Evolutionary conservation across 2,113 vertebrate genomes (phyloP), one percentile per base, ranked within the genome.

Genomic region (Donacobius atricapilla): DNA sequence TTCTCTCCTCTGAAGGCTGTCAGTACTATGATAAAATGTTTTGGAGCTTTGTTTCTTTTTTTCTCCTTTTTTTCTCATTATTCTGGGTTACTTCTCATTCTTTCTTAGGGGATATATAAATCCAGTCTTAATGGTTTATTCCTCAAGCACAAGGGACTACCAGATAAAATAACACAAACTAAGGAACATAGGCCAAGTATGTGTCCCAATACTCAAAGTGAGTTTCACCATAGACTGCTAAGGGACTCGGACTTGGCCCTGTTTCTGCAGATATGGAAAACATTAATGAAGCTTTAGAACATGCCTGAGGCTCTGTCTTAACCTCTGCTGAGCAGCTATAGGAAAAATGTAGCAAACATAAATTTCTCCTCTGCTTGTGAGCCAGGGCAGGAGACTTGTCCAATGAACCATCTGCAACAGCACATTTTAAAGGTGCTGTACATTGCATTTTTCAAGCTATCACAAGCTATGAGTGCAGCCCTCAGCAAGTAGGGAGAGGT

Each of bases 261-360:
- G 4, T 76, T 94, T 96, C 88, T 89, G 48, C 45, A 96, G 90
- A 86, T 85, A 53, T 56, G 85, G 73, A 95, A 93, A 85, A 83
- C 86, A 89, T 96, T 94, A 79, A 50, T 82, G 86, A 70, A 66
- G 85, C 75, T 95, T 96, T 89, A 89, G 92, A 94, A 96, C 85
- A 90, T 92, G 93, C 93, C 86, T 94, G 83, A 42, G 68, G 88
- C 86, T 93, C 85, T 78, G 56, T 89, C 83, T 60, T 90, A 93
- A 68, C 56, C 88, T 95, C 90, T 88, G 25, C 39, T 92, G 83
- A 89, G 76, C 69, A 78, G 51, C 88, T 89, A 95, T 84, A 96
- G 88, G 83, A 94, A 96, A 96, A 96, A 93, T 53, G 30, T 90
- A 92, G 33, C 44, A 78, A 94, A 80, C 44, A 87, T 92, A 89